Evolutionary conservation across 2,888 invertebrate species (phyloP).

Genomic region (Spatulosminthurus flaviceps): DNA sequence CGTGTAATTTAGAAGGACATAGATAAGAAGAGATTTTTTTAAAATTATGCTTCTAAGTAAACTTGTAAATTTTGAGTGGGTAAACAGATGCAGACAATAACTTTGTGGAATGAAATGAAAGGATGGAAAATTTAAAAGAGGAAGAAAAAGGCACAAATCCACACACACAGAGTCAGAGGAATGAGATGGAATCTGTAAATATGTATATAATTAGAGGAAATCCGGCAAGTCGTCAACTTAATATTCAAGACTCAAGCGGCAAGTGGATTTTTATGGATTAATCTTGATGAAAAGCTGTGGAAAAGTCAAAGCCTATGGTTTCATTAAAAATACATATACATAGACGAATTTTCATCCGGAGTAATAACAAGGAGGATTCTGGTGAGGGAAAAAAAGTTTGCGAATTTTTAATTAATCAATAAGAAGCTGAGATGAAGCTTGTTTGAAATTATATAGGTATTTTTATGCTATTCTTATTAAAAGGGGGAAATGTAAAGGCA

Average conservation of each 20-base stretch:
- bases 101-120: no score
- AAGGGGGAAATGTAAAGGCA: no score
- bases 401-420: constrained; percentile 42
- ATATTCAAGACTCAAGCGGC: constrained; percentile 17
- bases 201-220: neutral
- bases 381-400: constrained; percentile 26
- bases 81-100: no score
- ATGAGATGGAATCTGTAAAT: neutral
- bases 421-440: neutral
- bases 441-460: neutral
- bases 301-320: constrained; percentile 11
- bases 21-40: no score
- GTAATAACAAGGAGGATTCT: neutral
- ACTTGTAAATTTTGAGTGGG: no score
- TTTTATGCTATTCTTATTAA: no score
- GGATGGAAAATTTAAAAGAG: no score
- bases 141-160: no score
- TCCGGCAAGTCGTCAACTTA: neutral
- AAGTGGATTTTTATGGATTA: constrained; percentile 40
- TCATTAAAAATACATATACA: constrained; percentile 16
- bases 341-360: neutral
- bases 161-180: no score
- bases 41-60: no score
- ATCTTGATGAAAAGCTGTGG: constrained; percentile 40
- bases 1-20: no score